Conservation (phyloP, 2,113 vertebrate species). For the Oncorhynchus tshawytscha region DNA sequence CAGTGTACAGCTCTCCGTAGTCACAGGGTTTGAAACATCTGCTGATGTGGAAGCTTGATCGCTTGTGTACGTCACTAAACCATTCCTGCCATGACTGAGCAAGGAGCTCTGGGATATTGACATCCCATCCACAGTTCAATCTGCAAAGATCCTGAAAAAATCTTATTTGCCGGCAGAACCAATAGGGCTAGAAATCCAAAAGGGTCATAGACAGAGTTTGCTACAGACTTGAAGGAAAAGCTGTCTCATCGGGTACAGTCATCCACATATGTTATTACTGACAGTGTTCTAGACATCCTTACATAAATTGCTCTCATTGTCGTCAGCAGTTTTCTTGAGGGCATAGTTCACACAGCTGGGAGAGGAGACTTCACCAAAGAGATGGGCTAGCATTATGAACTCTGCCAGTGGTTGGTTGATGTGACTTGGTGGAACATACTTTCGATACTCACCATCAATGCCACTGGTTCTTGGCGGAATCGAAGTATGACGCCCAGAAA, state of each 20-base stretch:
- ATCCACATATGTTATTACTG: conserved; percentile 8
- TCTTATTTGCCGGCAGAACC: background rate
- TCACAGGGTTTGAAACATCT: background rate
- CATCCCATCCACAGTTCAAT: background rate
- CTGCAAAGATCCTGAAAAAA: conserved; percentile 2
- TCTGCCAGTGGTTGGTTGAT: background rate
- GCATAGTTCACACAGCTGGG: conserved; percentile 22
- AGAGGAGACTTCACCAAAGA: conserved; percentile 22
- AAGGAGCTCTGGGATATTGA: background rate
- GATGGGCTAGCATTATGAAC: conserved; percentile 3
- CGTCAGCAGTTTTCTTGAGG: conserved; percentile 9
- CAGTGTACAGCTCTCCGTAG: background rate
- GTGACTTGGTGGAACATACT: conserved; percentile 29
- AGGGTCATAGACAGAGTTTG: conserved; percentile 22
- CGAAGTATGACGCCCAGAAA: conserved; percentile 4
- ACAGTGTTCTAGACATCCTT: background rate
- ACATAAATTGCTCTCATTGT: background rate
- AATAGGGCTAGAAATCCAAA: background rate
- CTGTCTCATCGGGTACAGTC: background rate
- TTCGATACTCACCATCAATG: conserved; percentile 25
- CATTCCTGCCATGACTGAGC: background rate
- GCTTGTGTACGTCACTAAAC: background rate
- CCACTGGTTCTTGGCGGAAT: conserved; percentile 9
- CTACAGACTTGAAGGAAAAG: background rate
- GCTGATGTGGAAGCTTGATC: background rate